Evolutionary conservation across 1,140 invertebrate species (phyloP), one percentile per base, ranked within the genome.

Genomic region (Theocolax elegans): DNA sequence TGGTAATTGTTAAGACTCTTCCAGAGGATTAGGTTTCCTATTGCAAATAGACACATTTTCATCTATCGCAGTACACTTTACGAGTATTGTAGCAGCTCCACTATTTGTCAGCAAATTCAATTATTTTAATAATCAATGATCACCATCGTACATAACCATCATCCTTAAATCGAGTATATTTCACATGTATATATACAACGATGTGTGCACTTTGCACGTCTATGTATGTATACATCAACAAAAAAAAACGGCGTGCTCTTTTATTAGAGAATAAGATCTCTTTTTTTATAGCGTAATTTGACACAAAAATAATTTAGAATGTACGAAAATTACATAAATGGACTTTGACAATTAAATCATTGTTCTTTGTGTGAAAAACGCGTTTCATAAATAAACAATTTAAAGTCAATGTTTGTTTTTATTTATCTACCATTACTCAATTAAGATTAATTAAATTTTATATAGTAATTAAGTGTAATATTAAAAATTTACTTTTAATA

Each of bases 361-460:
- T 66, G 68, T 79, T 75, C 75, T 70, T 73, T 70, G 29, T 80
- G 77, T 79, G 70, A 75, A 77, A 66, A 75, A 54, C 74, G 70
- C 67, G 56, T 80, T 80, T 80, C 78, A 72, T 80, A 80, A 80
- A 80, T 80, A 80, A 80, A 80, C 74, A 72, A 72, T 69, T 51
- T 59, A 77, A 77, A 76, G 65, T 67, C 56, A 31, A 65, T 44
- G 23, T 44, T 58, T 67, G 23, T 29, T 62, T 54, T 70, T 76
- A 70, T 73, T 58, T 3, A 58, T 6, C 51, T 12, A 13, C 21
- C 44, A 40, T n/a, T 4, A 23, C n/a, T 3, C 46, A 35, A 17
- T 69, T 42, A 17, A 15, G 15, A 62, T n/a, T n/a, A n/a, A n/a
- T n/a, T n/a, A n/a, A n/a, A n/a, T n/a, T n/a, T n/a, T n/a, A n/a